A percentile compares a stretch with the other conserved stretches of the same genome.
Evolutionary conservation across 2,888 invertebrate genomes (phyloP).

Genomic region (Abscondita cerata): DNA sequence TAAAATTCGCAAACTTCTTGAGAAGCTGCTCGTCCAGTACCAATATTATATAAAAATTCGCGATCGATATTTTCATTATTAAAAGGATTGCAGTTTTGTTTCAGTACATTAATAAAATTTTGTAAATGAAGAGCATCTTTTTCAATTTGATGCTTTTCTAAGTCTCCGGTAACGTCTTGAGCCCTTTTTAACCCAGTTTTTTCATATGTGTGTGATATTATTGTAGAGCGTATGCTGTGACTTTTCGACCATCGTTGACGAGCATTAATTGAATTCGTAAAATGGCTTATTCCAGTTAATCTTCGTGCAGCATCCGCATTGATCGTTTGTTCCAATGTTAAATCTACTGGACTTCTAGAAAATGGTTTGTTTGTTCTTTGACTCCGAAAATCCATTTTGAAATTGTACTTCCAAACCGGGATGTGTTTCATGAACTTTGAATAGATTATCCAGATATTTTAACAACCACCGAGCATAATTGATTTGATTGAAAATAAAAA

Average conservation of each 20-base stretch:
- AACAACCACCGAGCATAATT: constrained; percentile 5
- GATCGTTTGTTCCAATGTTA: constrained; percentile 8
- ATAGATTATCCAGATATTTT: constrained; percentile 1
- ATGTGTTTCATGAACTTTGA: neutral
- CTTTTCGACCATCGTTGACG: constrained; percentile 16
- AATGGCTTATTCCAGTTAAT: neutral
- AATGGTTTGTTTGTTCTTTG: constrained; percentile 3
- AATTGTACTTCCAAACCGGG: constrained; percentile 1
- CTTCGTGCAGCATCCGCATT: constrained; percentile 8
- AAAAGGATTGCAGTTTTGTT: no score
- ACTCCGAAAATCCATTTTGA: neutral
- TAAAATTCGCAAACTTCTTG: no score
- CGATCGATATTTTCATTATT: no score
- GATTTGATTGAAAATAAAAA: constrained; percentile 5
- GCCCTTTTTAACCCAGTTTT: no score
- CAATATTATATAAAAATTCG: no score
- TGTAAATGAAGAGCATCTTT: no score
- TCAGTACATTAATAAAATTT: no score
- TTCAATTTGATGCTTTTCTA: no score
- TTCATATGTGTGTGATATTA: no score
- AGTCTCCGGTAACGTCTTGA: no score
- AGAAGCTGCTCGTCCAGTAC: no score
- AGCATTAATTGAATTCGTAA: constrained; percentile 10
- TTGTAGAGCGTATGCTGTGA: no score
- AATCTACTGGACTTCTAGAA: constrained; percentile 3